A percentile compares a stretch with the other conserved stretches of the same genome.
Evolutionary conservation across 1,140 invertebrate species (phyloP).

Genomic region (Vollenhovia emeryi): DNA sequence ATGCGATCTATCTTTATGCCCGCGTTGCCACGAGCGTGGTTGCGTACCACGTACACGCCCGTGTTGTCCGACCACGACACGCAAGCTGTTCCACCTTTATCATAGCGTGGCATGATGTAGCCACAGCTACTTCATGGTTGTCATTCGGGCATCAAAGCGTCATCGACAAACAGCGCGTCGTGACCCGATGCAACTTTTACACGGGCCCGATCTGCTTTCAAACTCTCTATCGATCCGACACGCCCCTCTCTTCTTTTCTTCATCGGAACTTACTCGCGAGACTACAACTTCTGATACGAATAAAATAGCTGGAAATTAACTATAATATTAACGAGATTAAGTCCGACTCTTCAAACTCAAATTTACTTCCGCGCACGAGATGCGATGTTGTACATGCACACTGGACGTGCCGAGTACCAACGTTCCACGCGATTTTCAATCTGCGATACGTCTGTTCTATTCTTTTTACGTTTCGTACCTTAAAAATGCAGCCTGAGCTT

Average conservation of each 20-base stretch:
- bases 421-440: neutral
- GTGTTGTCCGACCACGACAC: constrained; percentile 32
- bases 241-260: neutral
- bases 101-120: constrained; percentile 41
- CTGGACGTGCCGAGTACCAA: neutral
- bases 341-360: neutral
- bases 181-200: constrained; percentile 9
- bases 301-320: neutral
- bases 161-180: constrained; percentile 18
- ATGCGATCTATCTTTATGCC: neutral
- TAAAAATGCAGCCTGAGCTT: neutral
- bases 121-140: constrained; percentile 38
- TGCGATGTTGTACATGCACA: neutral
- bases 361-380: neutral
- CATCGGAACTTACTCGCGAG: neutral
- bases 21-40: neutral
- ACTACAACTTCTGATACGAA: neutral
- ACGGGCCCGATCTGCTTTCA: neutral
- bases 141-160: constrained; percentile 47
- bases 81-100: constrained; percentile 38
- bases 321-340: neutral
- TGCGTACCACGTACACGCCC: neutral
- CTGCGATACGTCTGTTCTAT: neutral
- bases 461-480: neutral
- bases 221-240: constrained; percentile 26